Base-by-base conservation (phyloP, 1,140 invertebrate genomes). In the Hydropsyche tenuis region DNA sequence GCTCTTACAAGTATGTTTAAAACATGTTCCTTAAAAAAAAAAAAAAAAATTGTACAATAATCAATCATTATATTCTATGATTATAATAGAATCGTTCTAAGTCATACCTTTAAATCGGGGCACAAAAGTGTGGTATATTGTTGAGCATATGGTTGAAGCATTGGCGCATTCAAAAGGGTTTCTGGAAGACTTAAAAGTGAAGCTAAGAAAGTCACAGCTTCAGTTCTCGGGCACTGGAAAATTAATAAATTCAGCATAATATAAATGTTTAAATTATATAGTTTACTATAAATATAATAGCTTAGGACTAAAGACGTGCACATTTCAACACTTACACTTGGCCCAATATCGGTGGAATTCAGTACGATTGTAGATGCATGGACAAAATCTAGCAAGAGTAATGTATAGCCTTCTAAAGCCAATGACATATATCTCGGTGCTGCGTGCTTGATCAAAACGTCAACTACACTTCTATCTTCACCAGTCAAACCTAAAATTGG, bases 131-230 rank as follows among this genome's bases (percentile, higher is more conserved):
- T 89, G 75, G 86, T 89, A 77, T 91, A 90, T 78, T 91, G 89
- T 43, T 86, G 81, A 30, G 88, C 84, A 73, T 89, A 89, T 0
- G 94, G 92, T 81, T 97, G 91, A 60, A 99, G 85, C 75, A 96
- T 92, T 0, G 92, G 91, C 11, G 95, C 87, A 73, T 92, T 90
- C 78, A 90, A 87, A 71, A 93, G 87, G 48, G 91, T 89, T 74
- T 92, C 88, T 0, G 95, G 93, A 71, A 96, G 89, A 75, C 93
- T 92, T 20, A 98, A 84, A 48, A 98, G 83, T 0, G 93, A 92
- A 1, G 95, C 96, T 6, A 99, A 85, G 60, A 98, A 91, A 0
- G 95, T 94, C n/a, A 96, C 90, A 0, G 96, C 96, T 81, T 98
- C 96, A 14, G 91, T 91, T 73, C 95, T 87, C 0, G 96, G 96